phyloP scores from a whole-genome alignment of 1,140 invertebrate genomes.

The Chlorops oryzae region DNA sequence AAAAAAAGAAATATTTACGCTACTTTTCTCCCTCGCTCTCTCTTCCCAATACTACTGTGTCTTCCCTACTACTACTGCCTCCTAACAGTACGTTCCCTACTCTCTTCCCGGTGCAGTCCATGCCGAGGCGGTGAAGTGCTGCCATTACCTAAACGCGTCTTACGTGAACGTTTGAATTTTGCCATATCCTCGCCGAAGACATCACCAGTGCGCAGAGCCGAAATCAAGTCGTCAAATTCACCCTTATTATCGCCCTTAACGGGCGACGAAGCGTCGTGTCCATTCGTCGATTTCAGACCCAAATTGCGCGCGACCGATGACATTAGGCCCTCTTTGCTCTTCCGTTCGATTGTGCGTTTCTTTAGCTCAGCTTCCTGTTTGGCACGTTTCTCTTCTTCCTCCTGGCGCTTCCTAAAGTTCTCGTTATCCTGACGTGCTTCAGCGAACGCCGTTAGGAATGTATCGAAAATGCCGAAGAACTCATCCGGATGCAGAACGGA shows the following conservation, averaged over 20 bases:
- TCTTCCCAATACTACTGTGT: too few species aligned
- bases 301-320: constrained; percentile 56
- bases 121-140: constrained; percentile 54
- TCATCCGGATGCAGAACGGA: constrained; percentile 85
- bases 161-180: constrained; percentile 76
- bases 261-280: constrained; percentile 51
- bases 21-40: too few species aligned
- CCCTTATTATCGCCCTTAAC: constrained; percentile 61
- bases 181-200: constrained; percentile 96
- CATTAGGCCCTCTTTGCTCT: constrained; percentile 67
- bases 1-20: too few species aligned
- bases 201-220: constrained; percentile 89
- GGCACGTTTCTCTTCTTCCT: constrained; percentile 86
- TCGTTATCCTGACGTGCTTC: constrained; percentile 89
- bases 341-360: constrained; percentile 80
- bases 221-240: constrained; percentile 97
- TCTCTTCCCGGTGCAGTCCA: constrained; percentile 41
- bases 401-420: constrained; percentile 71
- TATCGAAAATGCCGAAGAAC: constrained; percentile 92
- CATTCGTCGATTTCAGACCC: constrained; percentile 48
- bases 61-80: too few species aligned
- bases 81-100: constrained; percentile 40
- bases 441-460: constrained; percentile 75
- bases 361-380: constrained; percentile 90
- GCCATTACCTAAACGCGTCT: constrained; percentile 51